These are phyloP conservation scores for Fukomys damarensis DNA, from an alignment of 2,113 vertebrate genomes.

Conservation along the genomic window DNA sequence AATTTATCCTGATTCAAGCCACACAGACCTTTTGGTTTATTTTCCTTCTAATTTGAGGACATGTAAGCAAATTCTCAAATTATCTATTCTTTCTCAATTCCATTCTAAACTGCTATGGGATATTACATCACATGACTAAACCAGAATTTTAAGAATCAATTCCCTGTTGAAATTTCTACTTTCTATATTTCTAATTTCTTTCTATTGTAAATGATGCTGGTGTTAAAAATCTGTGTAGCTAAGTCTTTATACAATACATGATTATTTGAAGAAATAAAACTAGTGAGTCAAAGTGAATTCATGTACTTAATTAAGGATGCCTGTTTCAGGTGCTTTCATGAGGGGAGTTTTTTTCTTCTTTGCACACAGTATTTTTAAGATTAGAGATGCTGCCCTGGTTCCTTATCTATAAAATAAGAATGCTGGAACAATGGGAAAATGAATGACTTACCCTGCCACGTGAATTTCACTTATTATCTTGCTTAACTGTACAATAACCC, in stretches of 20 bases:
- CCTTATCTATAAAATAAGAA: background rate
- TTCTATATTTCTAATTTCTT: slow-evolving; percentile 1
- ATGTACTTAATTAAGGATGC: background rate
- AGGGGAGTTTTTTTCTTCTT: background rate
- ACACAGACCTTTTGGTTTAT: background rate
- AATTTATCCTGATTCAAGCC: background rate
- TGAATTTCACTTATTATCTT: background rate
- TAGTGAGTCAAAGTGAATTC: background rate
- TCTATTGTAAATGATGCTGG: background rate
- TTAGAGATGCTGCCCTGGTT: background rate
- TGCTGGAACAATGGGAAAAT: background rate
- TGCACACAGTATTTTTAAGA: background rate
- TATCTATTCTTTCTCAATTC: background rate
- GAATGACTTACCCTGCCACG: background rate
- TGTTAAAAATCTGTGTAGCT: background rate
- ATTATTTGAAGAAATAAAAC: slow-evolving; percentile 49
- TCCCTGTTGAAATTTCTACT: background rate
- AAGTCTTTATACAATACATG: background rate
- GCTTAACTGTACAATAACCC: background rate
- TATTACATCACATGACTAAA: background rate
- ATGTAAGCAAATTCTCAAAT: slow-evolving; percentile 32
- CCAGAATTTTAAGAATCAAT: background rate
- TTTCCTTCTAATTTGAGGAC: background rate
- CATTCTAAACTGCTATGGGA: background rate
- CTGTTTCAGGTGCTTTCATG: background rate